These are phyloP conservation scores for Panagrolaimus sp. DNA, from an alignment of 1,140 invertebrate species.

Conservation along the genomic window DNA sequence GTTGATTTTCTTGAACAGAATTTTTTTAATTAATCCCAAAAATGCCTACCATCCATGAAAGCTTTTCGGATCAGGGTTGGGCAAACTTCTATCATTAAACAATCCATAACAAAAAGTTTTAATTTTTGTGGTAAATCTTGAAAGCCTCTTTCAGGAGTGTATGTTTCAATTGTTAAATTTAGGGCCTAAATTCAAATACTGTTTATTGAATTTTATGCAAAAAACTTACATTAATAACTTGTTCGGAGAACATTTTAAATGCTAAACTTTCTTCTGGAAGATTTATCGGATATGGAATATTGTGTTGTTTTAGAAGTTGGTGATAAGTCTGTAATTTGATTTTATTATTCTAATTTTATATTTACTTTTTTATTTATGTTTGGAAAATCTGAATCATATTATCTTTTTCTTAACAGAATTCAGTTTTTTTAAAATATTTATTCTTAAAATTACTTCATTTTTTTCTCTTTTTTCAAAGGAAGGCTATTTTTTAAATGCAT, in stretches of 20 bases:
- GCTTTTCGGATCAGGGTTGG: constrained; percentile 46
- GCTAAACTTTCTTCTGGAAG: constrained; percentile 5
- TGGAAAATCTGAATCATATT: too few relatives aligned
- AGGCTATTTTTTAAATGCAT: too few relatives aligned
- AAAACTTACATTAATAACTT: constrained; percentile 33
- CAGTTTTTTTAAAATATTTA: too few relatives aligned
- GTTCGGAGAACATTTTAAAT: constrained; percentile 34
- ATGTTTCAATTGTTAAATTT: constrained; percentile 38
- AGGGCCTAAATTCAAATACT: constrained; percentile 36
- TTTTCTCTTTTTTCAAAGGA: too few relatives aligned
- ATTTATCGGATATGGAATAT: constrained; percentile 26
- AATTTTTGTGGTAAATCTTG: constrained; percentile 35
- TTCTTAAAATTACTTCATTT: too few relatives aligned
- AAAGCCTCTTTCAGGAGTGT: constrained; percentile 36
- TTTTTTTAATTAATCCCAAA: too few relatives aligned
- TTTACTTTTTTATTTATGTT: too few relatives aligned
- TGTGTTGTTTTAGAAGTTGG: background rate
- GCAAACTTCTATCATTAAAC: constrained; percentile 46
- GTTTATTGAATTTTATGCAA: background rate
- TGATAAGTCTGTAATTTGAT: background rate
- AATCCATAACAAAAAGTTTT: constrained; percentile 34
- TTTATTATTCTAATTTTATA: background rate
- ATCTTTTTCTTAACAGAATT: too few relatives aligned
- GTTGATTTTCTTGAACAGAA: background rate
- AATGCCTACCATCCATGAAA: constrained; percentile 44